A percentile compares a stretch with the other conserved stretches of the same genome.
phyloP scores from a whole-genome alignment of 2,113 vertebrate species.

The Romanogobio albipinnatus region DNA sequence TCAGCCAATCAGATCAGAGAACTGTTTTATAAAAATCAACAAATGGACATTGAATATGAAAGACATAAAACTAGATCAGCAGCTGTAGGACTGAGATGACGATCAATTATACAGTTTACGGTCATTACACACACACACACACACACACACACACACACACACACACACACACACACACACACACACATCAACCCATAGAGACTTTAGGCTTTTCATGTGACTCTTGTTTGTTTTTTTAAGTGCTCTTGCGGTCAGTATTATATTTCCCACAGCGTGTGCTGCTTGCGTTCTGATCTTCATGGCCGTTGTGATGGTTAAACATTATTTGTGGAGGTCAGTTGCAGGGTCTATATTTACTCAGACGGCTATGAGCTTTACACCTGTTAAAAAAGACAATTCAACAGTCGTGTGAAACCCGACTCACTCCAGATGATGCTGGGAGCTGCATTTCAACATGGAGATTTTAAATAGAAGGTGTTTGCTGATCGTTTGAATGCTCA shows the following conservation, averaged over 20 bases:
- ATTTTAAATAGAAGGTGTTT: conserved; percentile 10
- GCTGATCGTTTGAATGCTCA: neutral
- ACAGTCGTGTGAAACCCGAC: conserved; percentile 26
- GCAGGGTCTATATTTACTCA: neutral
- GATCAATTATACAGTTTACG: too few relatives aligned
- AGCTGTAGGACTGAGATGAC: neutral
- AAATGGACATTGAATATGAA: neutral
- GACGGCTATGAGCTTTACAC: conserved; percentile 11
- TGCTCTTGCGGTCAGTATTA: neutral
- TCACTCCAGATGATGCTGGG: neutral
- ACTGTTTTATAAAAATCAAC: too few relatives aligned
- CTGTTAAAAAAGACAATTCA: conserved; percentile 35
- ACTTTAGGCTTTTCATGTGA: neutral
- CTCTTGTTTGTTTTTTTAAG: neutral
- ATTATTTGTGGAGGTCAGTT: conserved; percentile 33
- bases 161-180: too few relatives aligned
- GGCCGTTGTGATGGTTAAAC: neutral
- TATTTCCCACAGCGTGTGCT: neutral
- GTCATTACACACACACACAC: neutral
- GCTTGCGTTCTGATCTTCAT: neutral
- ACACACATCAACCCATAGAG: neutral
- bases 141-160: too few relatives aligned
- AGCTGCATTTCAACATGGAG: neutral
- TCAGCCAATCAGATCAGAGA: too few relatives aligned
- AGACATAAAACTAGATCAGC: neutral